phyloP scores from a whole-genome alignment of 2,113 vertebrate species.

The Gasterosteus nipponicus region DNA sequence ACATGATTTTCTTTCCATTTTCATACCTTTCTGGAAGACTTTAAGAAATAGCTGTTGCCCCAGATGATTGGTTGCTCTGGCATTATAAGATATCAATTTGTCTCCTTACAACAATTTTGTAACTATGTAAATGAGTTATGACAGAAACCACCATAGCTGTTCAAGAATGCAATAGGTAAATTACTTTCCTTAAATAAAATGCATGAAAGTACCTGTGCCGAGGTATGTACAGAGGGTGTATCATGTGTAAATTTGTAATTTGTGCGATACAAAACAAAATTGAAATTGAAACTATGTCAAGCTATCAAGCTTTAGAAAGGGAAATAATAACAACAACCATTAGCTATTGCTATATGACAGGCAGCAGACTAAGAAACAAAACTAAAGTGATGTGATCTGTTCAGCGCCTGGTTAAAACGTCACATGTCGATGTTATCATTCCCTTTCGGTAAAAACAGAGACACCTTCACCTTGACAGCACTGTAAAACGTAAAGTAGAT shows the following conservation, averaged over 20 bases:
- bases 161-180: no score
- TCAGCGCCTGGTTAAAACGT: no score
- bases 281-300: no score
- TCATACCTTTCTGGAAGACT: not conserved
- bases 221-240: no score
- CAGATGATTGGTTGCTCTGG: not conserved
- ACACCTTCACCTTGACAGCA: not conserved
- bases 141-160: not conserved
- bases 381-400: no score
- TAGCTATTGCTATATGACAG: not conserved
- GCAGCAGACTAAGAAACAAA: no score
- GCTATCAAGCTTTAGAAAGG: not conserved
- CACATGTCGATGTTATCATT: not conserved
- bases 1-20: not conserved
- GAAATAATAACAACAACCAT: not conserved
- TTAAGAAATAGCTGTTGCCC: not conserved
- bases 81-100: not conserved
- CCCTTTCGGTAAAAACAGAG: not conserved
- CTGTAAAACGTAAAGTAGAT: not conserved
- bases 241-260: no score
- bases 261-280: no score
- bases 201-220: not conserved
- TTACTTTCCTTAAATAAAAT: not conserved
- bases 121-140: not conserved
- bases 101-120: not conserved